Percentiles rank a stretch among this genome's conserved stretches.
phyloP scores from a whole-genome alignment of 2,113 vertebrate genomes.

The Hippopotamus amphibius region DNA sequence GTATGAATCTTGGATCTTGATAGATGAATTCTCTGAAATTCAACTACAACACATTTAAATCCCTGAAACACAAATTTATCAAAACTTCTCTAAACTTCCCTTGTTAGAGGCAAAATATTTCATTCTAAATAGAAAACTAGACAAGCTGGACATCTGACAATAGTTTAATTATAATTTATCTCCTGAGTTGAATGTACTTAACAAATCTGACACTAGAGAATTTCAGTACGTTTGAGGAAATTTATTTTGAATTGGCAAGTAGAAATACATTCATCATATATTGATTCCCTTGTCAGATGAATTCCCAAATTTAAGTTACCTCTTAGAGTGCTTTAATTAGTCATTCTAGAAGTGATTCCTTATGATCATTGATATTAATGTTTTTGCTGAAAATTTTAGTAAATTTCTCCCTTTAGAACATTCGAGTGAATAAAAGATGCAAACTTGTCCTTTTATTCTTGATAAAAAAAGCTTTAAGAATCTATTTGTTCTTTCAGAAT shows the following conservation, averaged over 20 bases:
- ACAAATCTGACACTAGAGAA: conserved; percentile 56
- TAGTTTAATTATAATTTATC: conserved; percentile 67
- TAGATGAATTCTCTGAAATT: conserved; percentile 39
- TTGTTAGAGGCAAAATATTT: conserved; percentile 52
- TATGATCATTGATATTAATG: conserved; percentile 39
- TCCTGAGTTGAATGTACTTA: conserved; percentile 66
- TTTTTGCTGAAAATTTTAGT: conserved; percentile 37
- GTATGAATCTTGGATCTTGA: background rate
- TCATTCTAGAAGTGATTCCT: conserved; percentile 56
- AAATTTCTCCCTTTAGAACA: conserved; percentile 35
- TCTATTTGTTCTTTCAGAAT: conserved; percentile 31
- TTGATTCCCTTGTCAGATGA: conserved; percentile 68
- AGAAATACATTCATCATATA: conserved; percentile 68
- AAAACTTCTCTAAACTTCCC: conserved; percentile 6
- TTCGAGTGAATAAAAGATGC: background rate
- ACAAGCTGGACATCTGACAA: conserved; percentile 54
- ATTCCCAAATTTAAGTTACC: conserved; percentile 53
- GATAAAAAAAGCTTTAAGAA: background rate
- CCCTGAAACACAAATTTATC: conserved; percentile 34
- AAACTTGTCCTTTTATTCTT: conserved; percentile 3
- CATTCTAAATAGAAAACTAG: conserved; percentile 54
- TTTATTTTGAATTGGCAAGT: conserved; percentile 69
- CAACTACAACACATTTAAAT: conserved; percentile 32
- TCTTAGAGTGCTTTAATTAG: conserved; percentile 66
- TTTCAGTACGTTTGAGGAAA: conserved; percentile 59